These are phyloP conservation scores for Enteromius thamalakanensis DNA, from an alignment of 2,797 vertebrate genomes.

Conservation along the genomic window DNA sequence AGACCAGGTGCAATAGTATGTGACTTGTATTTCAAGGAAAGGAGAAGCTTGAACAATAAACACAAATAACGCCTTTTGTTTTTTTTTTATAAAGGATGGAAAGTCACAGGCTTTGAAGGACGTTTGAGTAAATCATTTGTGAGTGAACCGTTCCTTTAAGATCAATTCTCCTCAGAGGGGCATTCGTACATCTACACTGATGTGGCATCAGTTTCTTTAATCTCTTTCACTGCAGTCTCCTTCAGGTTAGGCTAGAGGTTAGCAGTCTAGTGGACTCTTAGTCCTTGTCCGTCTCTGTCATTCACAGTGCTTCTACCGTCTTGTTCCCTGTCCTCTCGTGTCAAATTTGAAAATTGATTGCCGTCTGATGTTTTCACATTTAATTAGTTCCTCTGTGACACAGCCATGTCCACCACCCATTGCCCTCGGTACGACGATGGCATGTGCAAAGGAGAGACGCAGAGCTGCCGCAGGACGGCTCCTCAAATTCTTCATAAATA, in stretches of 20 bases:
- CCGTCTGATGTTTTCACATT: conserved; percentile 52
- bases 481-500: conserved; percentile 39
- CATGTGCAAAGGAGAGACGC: background rate
- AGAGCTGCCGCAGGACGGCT: background rate
- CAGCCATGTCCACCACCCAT: conserved; percentile 27
- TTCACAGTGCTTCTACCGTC: conserved; percentile 39
- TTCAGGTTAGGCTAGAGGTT: conserved; percentile 47
- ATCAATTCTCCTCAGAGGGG: conserved; percentile 34
- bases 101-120: conserved; percentile 25
- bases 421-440: conserved; percentile 4
- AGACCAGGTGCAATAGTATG: background rate
- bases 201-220: conserved; percentile 42
- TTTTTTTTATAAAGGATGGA: background rate
- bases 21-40: background rate
- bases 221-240: conserved; percentile 42
- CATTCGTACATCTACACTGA: conserved; percentile 34
- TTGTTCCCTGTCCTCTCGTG: conserved; percentile 48
- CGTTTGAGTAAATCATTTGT: conserved; percentile 12
- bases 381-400: conserved; percentile 58
- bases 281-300: conserved; percentile 47
- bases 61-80: background rate
- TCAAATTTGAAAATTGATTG: conserved; percentile 52
- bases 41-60: background rate
- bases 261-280: conserved; percentile 14
- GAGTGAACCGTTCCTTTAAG: conserved; percentile 2